phyloP scores from a whole-genome alignment of 2,888 invertebrate species.

The Endomychus coccineus region DNA sequence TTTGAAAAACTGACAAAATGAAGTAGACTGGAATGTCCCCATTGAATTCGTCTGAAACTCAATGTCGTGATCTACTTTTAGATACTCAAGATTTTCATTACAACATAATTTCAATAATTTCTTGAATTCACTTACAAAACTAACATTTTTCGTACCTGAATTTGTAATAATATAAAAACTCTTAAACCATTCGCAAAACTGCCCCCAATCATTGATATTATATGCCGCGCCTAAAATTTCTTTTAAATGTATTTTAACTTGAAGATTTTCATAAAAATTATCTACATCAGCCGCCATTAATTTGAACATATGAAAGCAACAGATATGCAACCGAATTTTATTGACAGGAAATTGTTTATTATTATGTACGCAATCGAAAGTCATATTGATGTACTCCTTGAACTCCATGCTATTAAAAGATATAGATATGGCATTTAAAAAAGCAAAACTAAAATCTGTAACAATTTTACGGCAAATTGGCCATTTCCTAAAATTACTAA shows the following conservation, averaged over 20 bases:
- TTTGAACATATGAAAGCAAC: conserved; percentile 3
- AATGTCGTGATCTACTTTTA: no score
- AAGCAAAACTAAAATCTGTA: no score
- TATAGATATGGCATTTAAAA: conserved; percentile 2
- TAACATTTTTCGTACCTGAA: no score
- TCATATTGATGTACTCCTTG: not conserved
- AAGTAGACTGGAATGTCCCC: no score
- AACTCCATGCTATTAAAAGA: not conserved
- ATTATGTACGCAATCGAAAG: not conserved
- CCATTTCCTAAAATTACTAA: not conserved
- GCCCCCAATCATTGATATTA: not conserved
- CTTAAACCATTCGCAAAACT: no score
- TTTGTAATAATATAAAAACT: no score
- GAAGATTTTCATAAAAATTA: not conserved
- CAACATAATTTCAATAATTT: no score
- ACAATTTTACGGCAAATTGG: conserved; percentile 1
- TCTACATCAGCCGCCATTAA: conserved; percentile 1
- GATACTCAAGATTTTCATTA: no score
- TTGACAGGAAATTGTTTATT: no score
- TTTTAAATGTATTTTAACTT: conserved; percentile 1
- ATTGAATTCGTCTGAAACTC: no score
- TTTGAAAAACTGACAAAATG: no score
- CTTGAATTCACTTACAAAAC: no score
- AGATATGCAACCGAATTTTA: not conserved
- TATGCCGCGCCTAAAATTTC: conserved; percentile 2